Evolutionary conservation across 2,797 vertebrate genomes (phyloP).

Genomic region (Spinus olivaceus): DNA sequence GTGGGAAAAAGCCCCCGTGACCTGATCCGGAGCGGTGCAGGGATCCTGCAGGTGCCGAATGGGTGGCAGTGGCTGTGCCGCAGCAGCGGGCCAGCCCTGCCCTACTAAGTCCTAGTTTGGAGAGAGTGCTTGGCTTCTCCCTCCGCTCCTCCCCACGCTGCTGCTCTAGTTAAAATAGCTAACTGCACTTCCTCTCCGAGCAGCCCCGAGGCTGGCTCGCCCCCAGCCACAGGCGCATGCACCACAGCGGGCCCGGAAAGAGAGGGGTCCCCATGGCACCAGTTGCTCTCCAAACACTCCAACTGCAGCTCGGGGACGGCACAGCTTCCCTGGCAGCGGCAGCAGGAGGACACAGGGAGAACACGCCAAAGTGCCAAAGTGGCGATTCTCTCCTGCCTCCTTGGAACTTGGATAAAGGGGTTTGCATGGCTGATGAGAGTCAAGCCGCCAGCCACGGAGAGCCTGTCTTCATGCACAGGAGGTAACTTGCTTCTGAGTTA

Average conservation of each 20-base stretch:
- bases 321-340: not conserved
- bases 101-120: constrained; percentile 77
- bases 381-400: not conserved
- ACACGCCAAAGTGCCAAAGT: rapidly evolving
- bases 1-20: constrained; percentile 53
- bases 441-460: rapidly evolving
- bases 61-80: not conserved
- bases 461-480: not conserved
- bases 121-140: constrained; percentile 51
- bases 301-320: not conserved
- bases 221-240: not conserved
- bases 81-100: constrained; percentile 10
- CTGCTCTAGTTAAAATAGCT: constrained; percentile 69
- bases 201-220: not conserved
- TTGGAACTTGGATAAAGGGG: not conserved
- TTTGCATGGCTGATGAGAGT: not conserved
- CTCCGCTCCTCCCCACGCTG: constrained; percentile 50
- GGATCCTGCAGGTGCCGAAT: constrained; percentile 31
- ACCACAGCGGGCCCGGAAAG: not conserved
- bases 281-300: not conserved
- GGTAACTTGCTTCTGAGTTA: not conserved
- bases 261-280: not conserved
- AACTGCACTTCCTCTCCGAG: constrained; percentile 69
- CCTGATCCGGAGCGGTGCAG: constrained; percentile 69
- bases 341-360: not conserved